A percentile compares a stretch with the other conserved stretches of the same genome.
phyloP scores from a whole-genome alignment of 2,113 vertebrate species.

The Carlito syrichta region DNA sequence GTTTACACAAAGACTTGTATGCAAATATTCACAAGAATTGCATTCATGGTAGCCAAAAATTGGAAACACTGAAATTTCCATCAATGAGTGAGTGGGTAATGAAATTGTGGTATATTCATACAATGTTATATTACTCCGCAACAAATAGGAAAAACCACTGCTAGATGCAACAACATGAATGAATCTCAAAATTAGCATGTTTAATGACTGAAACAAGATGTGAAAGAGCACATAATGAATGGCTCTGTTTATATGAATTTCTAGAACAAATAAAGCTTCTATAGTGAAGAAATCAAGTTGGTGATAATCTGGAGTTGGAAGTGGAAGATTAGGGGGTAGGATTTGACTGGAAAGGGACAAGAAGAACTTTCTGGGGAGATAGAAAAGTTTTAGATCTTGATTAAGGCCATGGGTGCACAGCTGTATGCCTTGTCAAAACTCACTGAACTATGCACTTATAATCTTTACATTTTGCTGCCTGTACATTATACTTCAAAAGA shows the following conservation, averaged over 20 bases:
- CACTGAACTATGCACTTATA: neutral
- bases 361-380: neutral
- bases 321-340: neutral
- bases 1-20: neutral
- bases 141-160: neutral
- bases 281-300: neutral
- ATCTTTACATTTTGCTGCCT: neutral
- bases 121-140: neutral
- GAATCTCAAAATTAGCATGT: neutral
- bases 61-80: neutral
- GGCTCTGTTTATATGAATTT: neutral
- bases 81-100: neutral
- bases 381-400: neutral
- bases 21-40: neutral
- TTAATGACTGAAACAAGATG: neutral
- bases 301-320: neutral
- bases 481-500: neutral
- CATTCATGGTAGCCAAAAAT: neutral
- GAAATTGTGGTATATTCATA: neutral
- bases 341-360: neutral
- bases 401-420: neutral
- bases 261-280: neutral
- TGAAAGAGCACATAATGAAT: neutral
- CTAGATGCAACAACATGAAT: neutral
- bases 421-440: neutral